Conservation (phyloP, 2,888 invertebrate species). For the Plutella xylostella region DNA sequence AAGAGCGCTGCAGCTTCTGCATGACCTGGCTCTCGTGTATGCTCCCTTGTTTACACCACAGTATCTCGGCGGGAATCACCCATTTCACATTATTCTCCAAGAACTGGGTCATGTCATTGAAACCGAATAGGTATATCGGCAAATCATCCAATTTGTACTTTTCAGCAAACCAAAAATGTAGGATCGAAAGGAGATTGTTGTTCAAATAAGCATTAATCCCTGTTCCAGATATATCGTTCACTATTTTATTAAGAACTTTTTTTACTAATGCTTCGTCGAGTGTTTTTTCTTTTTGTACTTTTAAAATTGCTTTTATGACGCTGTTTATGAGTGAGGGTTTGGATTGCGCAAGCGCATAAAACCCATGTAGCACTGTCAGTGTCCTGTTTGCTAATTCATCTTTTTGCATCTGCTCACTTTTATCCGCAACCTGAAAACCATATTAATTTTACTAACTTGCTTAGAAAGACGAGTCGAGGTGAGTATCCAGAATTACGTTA, state of each 20-base stretch:
- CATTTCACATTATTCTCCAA: slow-evolving; percentile 52
- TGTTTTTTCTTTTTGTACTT: slow-evolving; percentile 61
- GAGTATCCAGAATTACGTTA: no score
- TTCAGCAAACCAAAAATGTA: slow-evolving; percentile 59
- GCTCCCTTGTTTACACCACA: slow-evolving; percentile 44
- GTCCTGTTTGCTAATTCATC: slow-evolving; percentile 73
- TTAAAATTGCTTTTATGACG: slow-evolving; percentile 63
- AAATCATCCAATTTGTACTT: slow-evolving; percentile 43
- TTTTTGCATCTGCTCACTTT: slow-evolving; percentile 45
- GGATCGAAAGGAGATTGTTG: slow-evolving; percentile 54
- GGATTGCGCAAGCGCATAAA: slow-evolving; percentile 61
- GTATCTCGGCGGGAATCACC: slow-evolving; percentile 51
- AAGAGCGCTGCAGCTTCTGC: slow-evolving; percentile 25
- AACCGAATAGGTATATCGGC: slow-evolving; percentile 50
- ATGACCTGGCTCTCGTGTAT: slow-evolving; percentile 33
- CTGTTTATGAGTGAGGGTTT: slow-evolving; percentile 62
- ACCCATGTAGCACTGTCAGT: slow-evolving; percentile 67
- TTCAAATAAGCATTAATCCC: slow-evolving; percentile 39
- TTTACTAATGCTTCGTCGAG: slow-evolving; percentile 46
- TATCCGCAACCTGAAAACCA: slow-evolving; percentile 24
- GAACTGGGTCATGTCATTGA: slow-evolving; percentile 37
- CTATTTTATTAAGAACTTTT: slow-evolving; percentile 51
- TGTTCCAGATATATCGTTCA: slow-evolving; percentile 27
- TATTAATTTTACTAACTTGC: no score
- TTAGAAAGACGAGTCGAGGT: no score